A percentile compares a stretch with the other conserved stretches of the same genome.
Evolutionary conservation across 2,888 invertebrate species (phyloP).

Genomic region (Lymantria dispar): DNA sequence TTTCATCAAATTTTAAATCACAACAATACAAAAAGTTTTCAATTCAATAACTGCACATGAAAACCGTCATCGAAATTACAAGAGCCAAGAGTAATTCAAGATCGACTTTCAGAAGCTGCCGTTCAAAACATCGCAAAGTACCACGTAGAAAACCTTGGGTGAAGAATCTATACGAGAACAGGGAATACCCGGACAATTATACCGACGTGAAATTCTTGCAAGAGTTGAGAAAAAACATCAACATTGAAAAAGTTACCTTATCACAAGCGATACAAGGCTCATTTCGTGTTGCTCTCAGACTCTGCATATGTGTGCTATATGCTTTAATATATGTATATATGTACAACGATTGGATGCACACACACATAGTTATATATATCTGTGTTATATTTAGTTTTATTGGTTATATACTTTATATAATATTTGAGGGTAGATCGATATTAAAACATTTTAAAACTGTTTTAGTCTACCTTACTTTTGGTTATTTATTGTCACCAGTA

Average conservation of each 20-base stretch:
- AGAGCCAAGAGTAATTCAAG: slow-evolving; percentile 25
- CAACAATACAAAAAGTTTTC: too few species aligned
- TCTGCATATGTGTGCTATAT: slow-evolving; percentile 89
- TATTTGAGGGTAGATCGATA: slow-evolving; percentile 46
- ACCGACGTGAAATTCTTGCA: slow-evolving; percentile 93
- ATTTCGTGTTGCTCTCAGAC: slow-evolving; percentile 89
- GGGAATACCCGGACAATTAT: slow-evolving; percentile 95
- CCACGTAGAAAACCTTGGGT: slow-evolving; percentile 85
- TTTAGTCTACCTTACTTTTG: slow-evolving; percentile 91
- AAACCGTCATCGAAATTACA: neutral
- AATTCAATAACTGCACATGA: too few species aligned
- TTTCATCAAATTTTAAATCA: too few species aligned
- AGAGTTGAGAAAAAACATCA: slow-evolving; percentile 91
- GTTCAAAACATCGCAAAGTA: slow-evolving; percentile 47
- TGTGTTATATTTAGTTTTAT: slow-evolving; percentile 80
- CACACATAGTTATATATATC: slow-evolving; percentile 83
- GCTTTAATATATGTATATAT: slow-evolving; percentile 87
- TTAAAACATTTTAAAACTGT: slow-evolving; percentile 89
- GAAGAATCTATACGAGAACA: slow-evolving; percentile 94
- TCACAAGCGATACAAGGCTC: slow-evolving; percentile 88
- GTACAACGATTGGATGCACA: slow-evolving; percentile 85
- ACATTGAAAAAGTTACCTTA: slow-evolving; percentile 88
- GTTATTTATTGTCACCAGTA: slow-evolving; percentile 94
- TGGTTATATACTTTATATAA: slow-evolving; percentile 85
- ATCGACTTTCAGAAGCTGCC: slow-evolving; percentile 62